Percentiles rank a stretch among this genome's conserved stretches.
Conservation (phyloP, 2,888 invertebrate species). For the Chrysolina oricalcia region DNA sequence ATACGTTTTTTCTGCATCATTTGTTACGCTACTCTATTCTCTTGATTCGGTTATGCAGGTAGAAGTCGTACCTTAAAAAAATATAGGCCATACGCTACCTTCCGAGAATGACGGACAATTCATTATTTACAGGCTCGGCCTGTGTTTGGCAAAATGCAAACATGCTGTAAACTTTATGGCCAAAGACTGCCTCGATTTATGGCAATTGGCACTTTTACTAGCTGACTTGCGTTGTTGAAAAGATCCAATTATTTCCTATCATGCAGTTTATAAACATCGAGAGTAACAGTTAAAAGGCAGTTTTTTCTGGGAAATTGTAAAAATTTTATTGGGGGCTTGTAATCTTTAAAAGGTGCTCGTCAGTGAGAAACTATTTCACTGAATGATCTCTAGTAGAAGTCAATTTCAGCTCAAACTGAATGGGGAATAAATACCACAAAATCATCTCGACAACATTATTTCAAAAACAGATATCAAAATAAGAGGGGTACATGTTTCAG, state of each 20-base stretch:
- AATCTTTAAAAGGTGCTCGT: background rate
- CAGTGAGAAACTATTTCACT: no score
- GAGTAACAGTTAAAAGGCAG: background rate
- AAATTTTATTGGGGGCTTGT: background rate
- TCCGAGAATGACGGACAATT: slow-evolving; percentile 60
- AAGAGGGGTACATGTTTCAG: no score
- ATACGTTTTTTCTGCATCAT: slow-evolving; percentile 43
- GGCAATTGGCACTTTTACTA: slow-evolving; percentile 25
- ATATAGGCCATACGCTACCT: slow-evolving; percentile 60
- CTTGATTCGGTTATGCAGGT: slow-evolving; percentile 49
- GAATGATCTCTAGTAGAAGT: no score
- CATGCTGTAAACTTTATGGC: slow-evolving; percentile 51
- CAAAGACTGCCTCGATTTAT: slow-evolving; percentile 43
- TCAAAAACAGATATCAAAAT: no score
- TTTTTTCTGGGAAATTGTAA: background rate
- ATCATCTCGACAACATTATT: no score
- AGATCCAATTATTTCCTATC: slow-evolving; percentile 13
- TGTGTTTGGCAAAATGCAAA: slow-evolving; percentile 46
- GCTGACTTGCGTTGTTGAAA: slow-evolving; percentile 3
- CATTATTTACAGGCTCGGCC: slow-evolving; percentile 56
- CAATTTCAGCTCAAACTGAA: no score
- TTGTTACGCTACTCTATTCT: slow-evolving; percentile 44
- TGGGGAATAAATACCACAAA: no score
- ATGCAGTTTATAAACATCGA: slow-evolving; percentile 23
- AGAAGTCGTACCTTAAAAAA: slow-evolving; percentile 56